Conservation (phyloP, 2,797 vertebrate species). For the Remorina albescens region DNA sequence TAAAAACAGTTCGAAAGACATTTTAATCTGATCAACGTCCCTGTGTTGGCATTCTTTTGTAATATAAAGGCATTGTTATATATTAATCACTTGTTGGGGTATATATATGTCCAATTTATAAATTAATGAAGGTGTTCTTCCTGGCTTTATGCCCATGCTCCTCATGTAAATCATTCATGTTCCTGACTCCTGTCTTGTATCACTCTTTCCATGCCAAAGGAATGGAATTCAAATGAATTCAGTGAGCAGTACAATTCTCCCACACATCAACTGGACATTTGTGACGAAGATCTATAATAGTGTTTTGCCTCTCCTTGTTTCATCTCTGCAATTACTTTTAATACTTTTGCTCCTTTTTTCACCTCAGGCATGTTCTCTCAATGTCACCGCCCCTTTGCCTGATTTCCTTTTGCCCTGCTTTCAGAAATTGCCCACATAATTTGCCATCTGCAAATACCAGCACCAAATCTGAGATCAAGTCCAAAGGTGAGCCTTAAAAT, state of each 20-base stretch:
- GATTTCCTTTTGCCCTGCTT: constrained; percentile 15
- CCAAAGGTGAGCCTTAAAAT: constrained; percentile 51
- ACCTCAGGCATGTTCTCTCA: background rate
- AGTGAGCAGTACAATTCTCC: constrained; percentile 8
- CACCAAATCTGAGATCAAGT: constrained; percentile 9
- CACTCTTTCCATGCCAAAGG: constrained; percentile 47
- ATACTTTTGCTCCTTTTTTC: constrained; percentile 23
- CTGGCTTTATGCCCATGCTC: constrained; percentile 55
- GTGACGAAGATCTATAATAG: constrained; percentile 1
- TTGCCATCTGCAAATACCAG: background rate
- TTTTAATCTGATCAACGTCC: constrained; percentile 11
- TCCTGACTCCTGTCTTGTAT: constrained; percentile 54
- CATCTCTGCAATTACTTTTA: constrained; percentile 22
- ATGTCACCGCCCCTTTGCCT: background rate
- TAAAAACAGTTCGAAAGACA: background rate
- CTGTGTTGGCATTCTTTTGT: constrained; percentile 25
- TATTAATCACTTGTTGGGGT: constrained; percentile 29
- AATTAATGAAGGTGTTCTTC: constrained; percentile 62
- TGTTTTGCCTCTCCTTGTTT: constrained; percentile 15
- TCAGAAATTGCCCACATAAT: background rate
- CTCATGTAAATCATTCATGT: constrained; percentile 72
- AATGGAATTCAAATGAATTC: too few relatives aligned
- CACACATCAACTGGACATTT: constrained; percentile 15
- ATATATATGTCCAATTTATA: constrained; percentile 45
- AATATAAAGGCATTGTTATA: constrained; percentile 34